Conservation (phyloP, 2,888 invertebrate genomes). For the Sarcophaga subvicina region DNA sequence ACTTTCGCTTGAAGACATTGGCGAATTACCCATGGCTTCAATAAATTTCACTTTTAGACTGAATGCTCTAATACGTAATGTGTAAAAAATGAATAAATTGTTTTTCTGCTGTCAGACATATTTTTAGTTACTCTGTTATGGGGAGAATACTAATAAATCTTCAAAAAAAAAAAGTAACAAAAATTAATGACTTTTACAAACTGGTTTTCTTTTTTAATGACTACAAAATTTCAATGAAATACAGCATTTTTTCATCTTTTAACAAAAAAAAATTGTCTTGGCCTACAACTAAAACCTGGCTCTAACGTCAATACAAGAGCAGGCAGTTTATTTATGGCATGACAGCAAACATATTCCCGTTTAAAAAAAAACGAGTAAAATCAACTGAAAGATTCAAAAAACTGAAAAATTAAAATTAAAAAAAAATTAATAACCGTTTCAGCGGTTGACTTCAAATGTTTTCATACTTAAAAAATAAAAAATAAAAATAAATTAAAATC, state of each 20-base stretch:
- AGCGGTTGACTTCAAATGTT: too few relatives aligned
- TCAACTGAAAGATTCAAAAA: background rate
- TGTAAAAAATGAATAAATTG: too few relatives aligned
- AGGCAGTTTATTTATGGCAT: background rate
- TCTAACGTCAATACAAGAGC: background rate
- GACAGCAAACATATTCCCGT: too few relatives aligned
- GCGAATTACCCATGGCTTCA: too few relatives aligned
- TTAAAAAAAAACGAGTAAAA: background rate
- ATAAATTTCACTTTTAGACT: too few relatives aligned
- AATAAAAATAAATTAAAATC: too few relatives aligned
- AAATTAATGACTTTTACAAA: slow-evolving; percentile 29
- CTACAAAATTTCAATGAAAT: slow-evolving; percentile 2
- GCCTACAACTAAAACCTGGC: background rate
- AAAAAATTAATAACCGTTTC: too few relatives aligned
- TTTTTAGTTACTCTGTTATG: background rate
- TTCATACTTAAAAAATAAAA: too few relatives aligned
- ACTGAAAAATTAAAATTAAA: background rate
- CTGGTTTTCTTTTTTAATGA: slow-evolving; percentile 20
- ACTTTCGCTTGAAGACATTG: too few relatives aligned
- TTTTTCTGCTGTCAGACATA: background rate
- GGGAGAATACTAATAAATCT: slow-evolving; percentile 19
- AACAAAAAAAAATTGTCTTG: background rate
- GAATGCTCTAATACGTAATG: too few relatives aligned
- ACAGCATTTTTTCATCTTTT: background rate
- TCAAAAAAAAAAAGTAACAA: background rate